Evolutionary conservation across 2,113 vertebrate genomes (phyloP), one percentile per base, ranked within the genome.

Genomic region (Regulus satrapa): DNA sequence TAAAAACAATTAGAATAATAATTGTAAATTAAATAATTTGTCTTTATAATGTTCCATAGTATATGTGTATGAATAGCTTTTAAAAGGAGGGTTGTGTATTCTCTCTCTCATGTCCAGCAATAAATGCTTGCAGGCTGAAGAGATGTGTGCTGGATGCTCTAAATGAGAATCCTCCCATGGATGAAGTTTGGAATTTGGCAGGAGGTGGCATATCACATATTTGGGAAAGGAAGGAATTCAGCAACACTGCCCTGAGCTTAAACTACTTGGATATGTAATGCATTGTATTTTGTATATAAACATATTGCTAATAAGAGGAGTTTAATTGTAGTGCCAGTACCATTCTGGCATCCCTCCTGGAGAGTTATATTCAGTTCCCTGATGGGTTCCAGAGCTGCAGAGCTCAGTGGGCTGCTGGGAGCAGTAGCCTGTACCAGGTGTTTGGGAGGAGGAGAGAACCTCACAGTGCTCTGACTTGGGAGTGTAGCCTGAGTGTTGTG

Each of bases 61-160:
- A 23, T 26, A 5, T 5, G 3, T 69, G 12, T 68, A 32, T 64
- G 49, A 38, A 14, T 31, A 40, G 15, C 21, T 31, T 46, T 74
- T 34, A 41, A 68, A 78, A 40, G 5, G 25, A 58, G 3, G 5
- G 5, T 8, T 21, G 2, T 43, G 5, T 58, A 29, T 46, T 34
- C 19, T 41, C 17, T 34, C 19, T 41, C 17, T 21, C 14, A 11
- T 0, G 8, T 55, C 29, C 38, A 68, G 36, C 31, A 71, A 48
- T 48, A 61, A 66, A 17, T 10, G 8, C 55, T 59, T 63, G 31
- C 32, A 59, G 66, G 26, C 41, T 74, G 45, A 67, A 32, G 52
- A 59, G 64, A n/a, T 24, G 26, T 8, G 8, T 0, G 0, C 29
- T 49, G 18, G 5, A 1, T 31, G 17, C 10, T 76, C 18, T 43